Evolutionary conservation across 2,113 vertebrate genomes (phyloP).

Genomic region (Neomonachus schauinslandi): DNA sequence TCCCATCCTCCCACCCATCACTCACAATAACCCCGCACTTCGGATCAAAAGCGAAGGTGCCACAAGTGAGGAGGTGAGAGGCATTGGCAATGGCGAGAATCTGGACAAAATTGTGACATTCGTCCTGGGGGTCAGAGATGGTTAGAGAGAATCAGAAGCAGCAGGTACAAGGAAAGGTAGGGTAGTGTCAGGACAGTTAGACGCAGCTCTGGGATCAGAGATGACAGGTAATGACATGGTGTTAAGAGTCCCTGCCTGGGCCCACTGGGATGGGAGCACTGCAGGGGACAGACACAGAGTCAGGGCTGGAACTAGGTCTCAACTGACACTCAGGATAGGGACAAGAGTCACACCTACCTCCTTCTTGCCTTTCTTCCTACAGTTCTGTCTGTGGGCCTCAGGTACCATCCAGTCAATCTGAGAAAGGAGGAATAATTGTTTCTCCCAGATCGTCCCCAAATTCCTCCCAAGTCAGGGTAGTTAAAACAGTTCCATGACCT

Average conservation of each 20-base stretch:
- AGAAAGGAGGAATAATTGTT: conserved; percentile 56
- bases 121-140: conserved; percentile 85
- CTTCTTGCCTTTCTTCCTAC: conserved; percentile 91
- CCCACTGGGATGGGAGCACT: neutral
- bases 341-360: conserved; percentile 84
- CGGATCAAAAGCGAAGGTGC: conserved; percentile 94
- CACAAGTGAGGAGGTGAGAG: conserved; percentile 90
- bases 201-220: conserved; percentile 38
- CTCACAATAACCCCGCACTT: conserved; percentile 93
- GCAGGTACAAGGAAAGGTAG: conserved; percentile 28
- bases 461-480: neutral
- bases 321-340: neutral
- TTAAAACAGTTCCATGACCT: neutral
- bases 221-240: neutral
- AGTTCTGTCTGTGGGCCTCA: conserved; percentile 86
- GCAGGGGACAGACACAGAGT: neutral
- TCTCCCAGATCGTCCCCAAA: neutral
- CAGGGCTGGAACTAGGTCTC: neutral
- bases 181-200: conserved; percentile 1
- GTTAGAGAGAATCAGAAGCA: conserved; percentile 73
- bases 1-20: conserved; percentile 65
- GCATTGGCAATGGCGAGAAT: conserved; percentile 89
- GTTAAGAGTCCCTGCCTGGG: neutral
- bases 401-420: conserved; percentile 92
- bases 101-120: conserved; percentile 94